Evolutionary conservation across 2,113 vertebrate genomes (phyloP), one percentile per base, ranked within the genome.

Genomic region (Zapornia atra): DNA sequence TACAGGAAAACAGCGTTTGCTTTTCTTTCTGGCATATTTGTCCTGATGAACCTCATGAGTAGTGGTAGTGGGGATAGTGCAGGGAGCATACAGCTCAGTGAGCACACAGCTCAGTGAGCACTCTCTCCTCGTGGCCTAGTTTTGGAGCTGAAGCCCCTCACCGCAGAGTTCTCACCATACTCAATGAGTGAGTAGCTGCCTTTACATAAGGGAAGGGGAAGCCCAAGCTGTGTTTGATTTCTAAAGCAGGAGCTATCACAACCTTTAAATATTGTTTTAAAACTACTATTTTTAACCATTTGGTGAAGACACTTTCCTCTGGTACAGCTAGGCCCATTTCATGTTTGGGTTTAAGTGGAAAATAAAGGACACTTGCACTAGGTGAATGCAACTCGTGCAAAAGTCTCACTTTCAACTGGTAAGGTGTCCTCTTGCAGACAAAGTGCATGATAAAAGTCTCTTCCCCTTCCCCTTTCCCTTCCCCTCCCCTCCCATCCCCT

Each of bases 121-220:
- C 36, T 73, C 4, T 22, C 17, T 75, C 25, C 25, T 77, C 46
- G n/a, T 26, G 5, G 2, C 6, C 72, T 59, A n/a, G 17, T 59
- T 91, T 80, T 82, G 25, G 25, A 81, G 51, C 19, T 89, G 56
- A 68, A 89, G 42, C 12, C 4, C 25, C 26, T 19, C 5, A 44
- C 42, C 12, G 59, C 31, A 70, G 28, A 4, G n/a, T 28, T 91
- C 9, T 11, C 40, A 57, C 19, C 0, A 0, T 21, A 31, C 46
- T 71, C 60, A 86, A 31, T 14, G n/a, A 81, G 46, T 5, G 15
- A 2, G 2, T 28, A 80, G 25, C 21, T 63, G 18, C 13, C 33
- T 51, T 48, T 53, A 46, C 29, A 86, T 34, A 73, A 50, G 36
- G 6, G 40, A 75, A 86, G 22, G 12, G 6, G 42, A 94, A 86